A percentile compares a stretch with the other conserved stretches of the same genome.
phyloP scores from a whole-genome alignment of 2,888 invertebrate genomes.

The Netelia fuscicornis region DNA sequence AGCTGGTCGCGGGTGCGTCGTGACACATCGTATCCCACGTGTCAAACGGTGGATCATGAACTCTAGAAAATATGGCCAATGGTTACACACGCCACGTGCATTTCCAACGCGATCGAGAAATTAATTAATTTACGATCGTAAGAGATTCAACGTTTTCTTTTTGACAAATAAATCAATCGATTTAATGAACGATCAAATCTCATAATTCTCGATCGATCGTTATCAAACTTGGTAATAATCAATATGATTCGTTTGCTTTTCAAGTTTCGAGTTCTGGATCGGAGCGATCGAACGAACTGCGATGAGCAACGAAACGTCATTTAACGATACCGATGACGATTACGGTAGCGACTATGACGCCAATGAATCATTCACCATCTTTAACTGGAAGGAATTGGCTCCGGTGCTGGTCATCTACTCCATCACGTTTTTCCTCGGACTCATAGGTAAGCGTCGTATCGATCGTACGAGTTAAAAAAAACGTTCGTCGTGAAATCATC shows the following conservation, averaged over 20 bases:
- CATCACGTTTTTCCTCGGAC: constrained; percentile 87
- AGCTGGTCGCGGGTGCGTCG: constrained; percentile 10
- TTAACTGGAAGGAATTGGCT: constrained; percentile 86
- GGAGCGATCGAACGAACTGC: constrained; percentile 16
- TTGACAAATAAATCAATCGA: too few relatives aligned
- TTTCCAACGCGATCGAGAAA: too few relatives aligned
- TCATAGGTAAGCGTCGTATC: constrained; percentile 85
- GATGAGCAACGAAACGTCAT: constrained; percentile 74
- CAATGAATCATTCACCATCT: constrained; percentile 84
- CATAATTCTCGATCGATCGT: too few relatives aligned
- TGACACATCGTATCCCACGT: constrained; percentile 18
- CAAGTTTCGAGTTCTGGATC: not conserved
- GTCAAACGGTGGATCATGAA: constrained; percentile 18
- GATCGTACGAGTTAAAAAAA: not conserved
- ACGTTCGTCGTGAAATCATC: not conserved
- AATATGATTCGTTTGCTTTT: too few relatives aligned
- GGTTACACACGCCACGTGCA: too few relatives aligned
- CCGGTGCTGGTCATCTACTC: constrained; percentile 87
- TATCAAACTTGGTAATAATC: too few relatives aligned
- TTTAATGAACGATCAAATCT: too few relatives aligned
- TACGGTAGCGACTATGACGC: constrained; percentile 85
- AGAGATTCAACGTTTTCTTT: too few relatives aligned
- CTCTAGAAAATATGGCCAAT: too few relatives aligned
- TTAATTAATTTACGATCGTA: too few relatives aligned
- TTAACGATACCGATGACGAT: constrained; percentile 73